Evolutionary conservation across 2,797 vertebrate species (phyloP), one percentile per base, ranked within the genome.

Genomic region (Hemitrygon akajei): DNA sequence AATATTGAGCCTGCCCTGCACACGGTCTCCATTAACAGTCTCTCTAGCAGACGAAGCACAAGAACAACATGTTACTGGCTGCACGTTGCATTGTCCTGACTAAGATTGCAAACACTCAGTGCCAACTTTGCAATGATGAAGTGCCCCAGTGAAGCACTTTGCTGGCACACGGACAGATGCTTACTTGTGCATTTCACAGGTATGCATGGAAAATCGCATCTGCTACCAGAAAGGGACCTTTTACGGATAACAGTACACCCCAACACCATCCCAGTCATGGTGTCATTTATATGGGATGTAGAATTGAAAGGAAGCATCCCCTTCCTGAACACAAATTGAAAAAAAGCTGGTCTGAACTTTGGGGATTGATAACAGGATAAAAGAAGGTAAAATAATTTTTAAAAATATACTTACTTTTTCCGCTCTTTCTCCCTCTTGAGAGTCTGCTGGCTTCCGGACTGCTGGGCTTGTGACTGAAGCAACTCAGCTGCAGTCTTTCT

Each of bases 351-450:
- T 58, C 34, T 9, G 27, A 18, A 87, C 66, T 73, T 37, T 73
- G 25, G 34, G 25, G n/a, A 56, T 75, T 30, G 56, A 76, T 75
- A 66, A 37, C 1, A 40, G 91, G 93, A 94, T 40, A 94, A 92
- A 94, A 92, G 22, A 20, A 75, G 47, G 93, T 56, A 94, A 81
- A 77, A 93, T 84, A 14, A 93, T 22, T 94, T 30, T 30, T 63
- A 95, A 84, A 94, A 94, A 92, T 87, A 94, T 95, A 98, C 99
- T 99, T 98, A 99, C 99, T 99, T 99, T 97, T 99, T 99, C 96
- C 98, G 99, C 95, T 99, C 99, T 96, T 99, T 99, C 95, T 99
- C 99, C 95, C 98, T 98, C 96, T 99, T 99, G 95, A 99, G 98
- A 89, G 99, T 99, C 96, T 98, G 98, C 56, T 98, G 98, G 95